Evolutionary conservation across 2,113 vertebrate genomes (phyloP).

Genomic region (Arenaria interpres): DNA sequence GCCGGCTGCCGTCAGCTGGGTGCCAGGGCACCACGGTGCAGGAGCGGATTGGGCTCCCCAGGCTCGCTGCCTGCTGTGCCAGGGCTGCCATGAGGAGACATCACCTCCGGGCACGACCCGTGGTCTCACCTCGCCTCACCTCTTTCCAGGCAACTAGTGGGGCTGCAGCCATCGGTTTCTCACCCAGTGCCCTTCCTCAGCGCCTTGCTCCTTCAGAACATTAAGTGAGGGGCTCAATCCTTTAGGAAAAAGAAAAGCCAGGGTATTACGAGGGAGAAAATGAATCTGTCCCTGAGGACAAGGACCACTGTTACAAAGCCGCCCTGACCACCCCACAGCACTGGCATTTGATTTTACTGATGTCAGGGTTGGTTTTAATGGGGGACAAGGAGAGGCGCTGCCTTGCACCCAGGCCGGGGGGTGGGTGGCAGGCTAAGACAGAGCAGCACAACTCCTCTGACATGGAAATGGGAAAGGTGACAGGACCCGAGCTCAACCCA

Average conservation of each 20-base stretch:
- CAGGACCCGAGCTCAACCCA: background rate
- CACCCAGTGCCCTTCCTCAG: background rate
- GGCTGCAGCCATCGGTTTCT: background rate
- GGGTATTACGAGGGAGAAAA: background rate
- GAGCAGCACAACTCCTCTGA: background rate
- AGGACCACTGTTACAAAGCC: background rate
- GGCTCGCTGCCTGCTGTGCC: background rate
- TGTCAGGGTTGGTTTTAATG: background rate
- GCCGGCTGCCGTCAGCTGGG: accelerated
- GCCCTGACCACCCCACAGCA: background rate
- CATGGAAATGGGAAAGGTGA: background rate
- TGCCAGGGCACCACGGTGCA: background rate
- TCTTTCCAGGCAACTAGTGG: accelerated
- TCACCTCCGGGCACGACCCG: accelerated
- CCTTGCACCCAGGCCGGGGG: background rate
- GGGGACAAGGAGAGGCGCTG: background rate
- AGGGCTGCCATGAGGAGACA: background rate
- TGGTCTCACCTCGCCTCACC: accelerated
- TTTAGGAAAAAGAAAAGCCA: background rate
- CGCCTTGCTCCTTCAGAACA: background rate
- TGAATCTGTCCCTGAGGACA: background rate
- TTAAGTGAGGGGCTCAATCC: background rate
- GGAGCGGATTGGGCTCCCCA: accelerated
- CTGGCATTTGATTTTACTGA: background rate
- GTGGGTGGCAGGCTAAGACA: background rate